Conservation (phyloP, 2,113 vertebrate genomes). For the Cettia cetti region DNA sequence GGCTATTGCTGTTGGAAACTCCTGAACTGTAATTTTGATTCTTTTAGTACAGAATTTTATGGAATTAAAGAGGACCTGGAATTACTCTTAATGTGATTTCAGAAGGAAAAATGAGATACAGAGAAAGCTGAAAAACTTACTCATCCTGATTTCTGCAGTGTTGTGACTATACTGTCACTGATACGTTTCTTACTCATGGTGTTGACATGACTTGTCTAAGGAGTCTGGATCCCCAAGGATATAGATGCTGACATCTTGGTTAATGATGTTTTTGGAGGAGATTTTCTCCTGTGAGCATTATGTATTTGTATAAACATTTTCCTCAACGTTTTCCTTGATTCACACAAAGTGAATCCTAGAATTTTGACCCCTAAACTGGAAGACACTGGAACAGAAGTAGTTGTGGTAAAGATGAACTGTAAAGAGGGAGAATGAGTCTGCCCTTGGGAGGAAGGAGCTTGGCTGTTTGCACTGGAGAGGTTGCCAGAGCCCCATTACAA, state of each 20-base stretch:
- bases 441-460: background rate
- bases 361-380: background rate
- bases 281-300: background rate
- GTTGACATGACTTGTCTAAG: background rate
- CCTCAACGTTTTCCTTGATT: background rate
- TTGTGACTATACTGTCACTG: background rate
- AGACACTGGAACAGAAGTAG: background rate
- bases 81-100: background rate
- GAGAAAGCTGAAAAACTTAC: background rate
- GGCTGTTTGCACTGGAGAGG: background rate
- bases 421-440: background rate
- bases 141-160: background rate
- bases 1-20: background rate
- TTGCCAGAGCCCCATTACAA: background rate
- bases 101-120: background rate
- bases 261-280: background rate
- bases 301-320: background rate
- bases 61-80: background rate
- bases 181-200: background rate
- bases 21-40: background rate
- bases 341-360: fast-evolving
- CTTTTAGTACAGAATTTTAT: background rate
- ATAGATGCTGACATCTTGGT: background rate
- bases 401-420: background rate
- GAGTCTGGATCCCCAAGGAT: background rate